Evolutionary conservation across 1,140 invertebrate species (phyloP).

Genomic region (Musca vetustissima): DNA sequence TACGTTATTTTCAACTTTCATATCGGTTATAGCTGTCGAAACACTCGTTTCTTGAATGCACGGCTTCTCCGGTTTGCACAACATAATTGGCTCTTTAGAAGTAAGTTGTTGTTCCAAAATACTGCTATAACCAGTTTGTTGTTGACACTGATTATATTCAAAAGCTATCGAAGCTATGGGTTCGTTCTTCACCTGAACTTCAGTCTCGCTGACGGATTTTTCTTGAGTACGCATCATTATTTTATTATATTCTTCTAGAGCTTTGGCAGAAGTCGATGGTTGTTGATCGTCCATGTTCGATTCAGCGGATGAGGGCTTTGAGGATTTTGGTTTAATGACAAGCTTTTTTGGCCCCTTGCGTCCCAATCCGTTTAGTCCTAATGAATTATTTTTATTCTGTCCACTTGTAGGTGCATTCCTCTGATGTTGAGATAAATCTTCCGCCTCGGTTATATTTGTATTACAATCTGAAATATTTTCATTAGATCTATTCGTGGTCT

Average conservation of each 20-base stretch:
- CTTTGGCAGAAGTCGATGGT: slow-evolving; percentile 27
- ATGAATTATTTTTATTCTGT: slow-evolving; percentile 28
- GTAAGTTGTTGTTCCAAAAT: slow-evolving; percentile 46
- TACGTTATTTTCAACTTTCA: slow-evolving; percentile 33
- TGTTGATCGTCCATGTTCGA: slow-evolving; percentile 7
- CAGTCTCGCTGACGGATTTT: neutral
- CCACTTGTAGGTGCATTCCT: neutral
- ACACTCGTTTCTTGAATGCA: slow-evolving; percentile 13
- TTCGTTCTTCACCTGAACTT: slow-evolving; percentile 24
- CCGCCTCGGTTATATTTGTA: slow-evolving; percentile 32
- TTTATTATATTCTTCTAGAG: slow-evolving; percentile 12
- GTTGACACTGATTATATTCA: slow-evolving; percentile 1
- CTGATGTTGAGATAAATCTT: slow-evolving; percentile 10
- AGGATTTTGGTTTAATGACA: slow-evolving; percentile 51
- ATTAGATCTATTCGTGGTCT: neutral
- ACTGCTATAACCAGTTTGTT: slow-evolving; percentile 32
- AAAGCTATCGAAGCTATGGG: slow-evolving; percentile 20
- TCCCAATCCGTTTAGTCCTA: slow-evolving; percentile 33
- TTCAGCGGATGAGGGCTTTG: slow-evolving; percentile 24
- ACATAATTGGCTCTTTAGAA: slow-evolving; percentile 25
- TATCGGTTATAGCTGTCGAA: neutral
- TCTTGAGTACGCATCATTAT: neutral
- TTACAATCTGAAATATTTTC: slow-evolving; percentile 31
- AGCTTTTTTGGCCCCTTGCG: slow-evolving; percentile 52
- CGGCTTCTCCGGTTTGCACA: slow-evolving; percentile 14